Evolutionary conservation across 2,113 vertebrate species (phyloP), one percentile per base, ranked within the genome.

Genomic region (Elephantulus edwardii): DNA sequence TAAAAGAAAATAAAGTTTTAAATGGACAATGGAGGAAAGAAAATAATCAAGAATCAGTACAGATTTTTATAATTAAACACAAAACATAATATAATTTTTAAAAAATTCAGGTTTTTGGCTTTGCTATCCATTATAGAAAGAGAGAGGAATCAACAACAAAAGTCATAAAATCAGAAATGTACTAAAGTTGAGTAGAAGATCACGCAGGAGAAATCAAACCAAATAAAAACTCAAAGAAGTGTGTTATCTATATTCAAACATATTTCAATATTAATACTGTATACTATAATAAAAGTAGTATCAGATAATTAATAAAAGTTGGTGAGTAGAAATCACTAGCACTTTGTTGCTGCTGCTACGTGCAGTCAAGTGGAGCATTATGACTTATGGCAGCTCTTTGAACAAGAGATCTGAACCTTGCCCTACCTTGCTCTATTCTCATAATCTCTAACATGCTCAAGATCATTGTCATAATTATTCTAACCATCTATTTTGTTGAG

Each of bases 21-120:
- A 92, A 88, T 66, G 0, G 38, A 66, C 91, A 84, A 50, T 52
- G 7, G 12, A 87, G 28, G 30, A 82, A 83, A 77, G 33, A 16
- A 60, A 35, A 72, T 91, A 35, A 6, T 48, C 60, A 11, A 35
- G 79, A 72, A 64, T 5, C 9, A 83, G 13, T 17, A 14, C 52
- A 91, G 3, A 48, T 9, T 71, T 83, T 93, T 30, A 20, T 68
- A 83, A 40, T n/a, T 89, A 75, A 94, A 81, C 70, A 77, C 7
- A 26, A 72, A 81, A 58, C 28, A 70, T 58, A 16, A 40, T 71
- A 88, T 48, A 1, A 6, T 3, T 8, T 8, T 72, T 33, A 70
- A 7, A 75, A 4, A 46, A 46, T 35, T 86, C 8, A 9, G 26
- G 88, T 42, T 30, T 44, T 86, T 66, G 75, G 3, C 11, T 72